phyloP scores from a whole-genome alignment of 2,797 vertebrate genomes.

The Menidia menidia region DNA sequence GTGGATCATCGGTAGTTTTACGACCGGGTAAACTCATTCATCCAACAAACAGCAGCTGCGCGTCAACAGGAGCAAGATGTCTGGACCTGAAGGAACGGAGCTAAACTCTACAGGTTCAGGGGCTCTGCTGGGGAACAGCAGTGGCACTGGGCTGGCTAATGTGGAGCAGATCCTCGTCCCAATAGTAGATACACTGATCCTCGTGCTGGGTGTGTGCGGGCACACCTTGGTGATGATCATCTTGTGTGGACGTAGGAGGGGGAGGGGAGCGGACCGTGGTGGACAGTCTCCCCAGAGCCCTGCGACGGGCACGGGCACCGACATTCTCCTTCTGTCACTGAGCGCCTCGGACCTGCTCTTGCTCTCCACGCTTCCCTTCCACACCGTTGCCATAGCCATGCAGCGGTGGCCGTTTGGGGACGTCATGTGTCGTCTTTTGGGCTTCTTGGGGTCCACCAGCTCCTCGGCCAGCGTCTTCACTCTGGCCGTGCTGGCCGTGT shows the following conservation, averaged over 20 bases:
- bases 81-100: conserved; percentile 32
- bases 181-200: conserved; percentile 76
- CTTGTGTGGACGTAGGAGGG: conserved; percentile 68
- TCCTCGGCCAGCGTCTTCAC: conserved; percentile 81
- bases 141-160: conserved; percentile 15
- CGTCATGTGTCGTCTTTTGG: conserved; percentile 77
- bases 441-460: conserved; percentile 80
- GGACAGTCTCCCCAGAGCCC: conserved; percentile 37
- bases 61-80: conserved; percentile 27
- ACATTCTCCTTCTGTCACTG: conserved; percentile 80
- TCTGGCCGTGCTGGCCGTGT: conserved; percentile 74
- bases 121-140: conserved; percentile 58
- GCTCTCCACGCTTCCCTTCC: conserved; percentile 80
- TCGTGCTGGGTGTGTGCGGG: conserved; percentile 74
- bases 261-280: neutral
- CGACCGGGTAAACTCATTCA: conserved; percentile 25
- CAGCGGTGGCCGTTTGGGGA: conserved; percentile 81
- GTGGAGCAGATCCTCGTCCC: conserved; percentile 79
- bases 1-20: conserved; percentile 64
- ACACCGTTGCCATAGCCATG: conserved; percentile 73
- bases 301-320: conserved; percentile 69
- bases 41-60: conserved; percentile 13
- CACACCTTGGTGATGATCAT: conserved; percentile 80
- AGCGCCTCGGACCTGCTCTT: conserved; percentile 80
- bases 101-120: conserved; percentile 40